Evolutionary conservation across 2,797 vertebrate genomes (phyloP).

Genomic region (Chrysocyon brachyurus): DNA sequence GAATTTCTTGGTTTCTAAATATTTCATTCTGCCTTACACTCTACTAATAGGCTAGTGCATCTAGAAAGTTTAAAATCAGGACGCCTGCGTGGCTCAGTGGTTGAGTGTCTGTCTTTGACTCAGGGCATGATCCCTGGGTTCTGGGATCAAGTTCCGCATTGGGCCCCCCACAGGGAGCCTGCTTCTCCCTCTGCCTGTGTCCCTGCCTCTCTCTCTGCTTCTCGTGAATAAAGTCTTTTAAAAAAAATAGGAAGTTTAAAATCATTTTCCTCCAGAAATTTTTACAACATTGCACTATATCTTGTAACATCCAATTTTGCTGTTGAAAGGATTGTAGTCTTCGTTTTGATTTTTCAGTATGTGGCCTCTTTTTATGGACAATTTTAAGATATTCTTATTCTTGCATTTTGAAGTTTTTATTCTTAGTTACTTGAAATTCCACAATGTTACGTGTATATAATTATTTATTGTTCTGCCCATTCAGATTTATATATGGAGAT

Average conservation of each 20-base stretch:
- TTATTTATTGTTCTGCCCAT: background rate
- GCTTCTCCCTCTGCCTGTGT: no score
- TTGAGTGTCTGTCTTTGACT: no score
- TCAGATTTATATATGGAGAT: background rate
- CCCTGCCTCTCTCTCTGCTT: no score
- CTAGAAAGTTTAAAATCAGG: background rate
- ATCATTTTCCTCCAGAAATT: background rate
- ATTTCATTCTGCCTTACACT: background rate
- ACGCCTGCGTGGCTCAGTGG: no score
- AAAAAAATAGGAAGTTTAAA: background rate
- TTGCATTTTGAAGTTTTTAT: slow-evolving; percentile 3
- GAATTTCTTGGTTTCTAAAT: background rate
- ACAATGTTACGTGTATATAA: background rate
- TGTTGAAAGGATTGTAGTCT: background rate
- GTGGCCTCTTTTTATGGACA: background rate
- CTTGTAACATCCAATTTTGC: background rate
- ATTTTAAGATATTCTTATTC: background rate
- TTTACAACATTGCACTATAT: background rate
- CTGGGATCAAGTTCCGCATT: no score
- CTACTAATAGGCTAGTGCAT: background rate
- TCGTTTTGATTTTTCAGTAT: background rate
- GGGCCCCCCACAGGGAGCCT: no score
- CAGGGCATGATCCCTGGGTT: no score
- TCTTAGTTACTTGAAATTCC: background rate
- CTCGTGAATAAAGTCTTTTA: no score